Evolutionary conservation across 2,113 vertebrate species (phyloP).

Genomic region (Perccottus glenii): DNA sequence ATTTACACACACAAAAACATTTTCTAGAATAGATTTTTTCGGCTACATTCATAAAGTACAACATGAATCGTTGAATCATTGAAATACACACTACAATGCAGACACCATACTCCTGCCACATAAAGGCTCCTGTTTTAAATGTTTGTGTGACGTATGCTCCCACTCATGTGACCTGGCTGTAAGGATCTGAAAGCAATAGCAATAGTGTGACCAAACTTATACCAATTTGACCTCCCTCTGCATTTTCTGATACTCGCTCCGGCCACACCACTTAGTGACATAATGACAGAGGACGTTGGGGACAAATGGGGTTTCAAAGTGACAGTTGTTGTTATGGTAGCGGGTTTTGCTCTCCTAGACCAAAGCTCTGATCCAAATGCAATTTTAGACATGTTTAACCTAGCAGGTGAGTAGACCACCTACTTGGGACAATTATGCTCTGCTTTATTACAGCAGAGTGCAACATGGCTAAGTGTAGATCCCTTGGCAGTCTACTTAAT

Average conservation of each 20-base stretch:
- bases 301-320: constrained; percentile 59
- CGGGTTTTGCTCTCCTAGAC: constrained; percentile 6
- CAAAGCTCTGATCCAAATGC: constrained; percentile 12
- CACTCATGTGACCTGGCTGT: constrained; percentile 12
- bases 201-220: constrained; percentile 55
- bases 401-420: constrained; percentile 43
- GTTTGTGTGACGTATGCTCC: neutral
- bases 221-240: constrained; percentile 61
- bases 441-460: constrained; percentile 55
- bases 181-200: constrained; percentile 29
- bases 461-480: constrained; percentile 26
- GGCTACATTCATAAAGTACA: neutral
- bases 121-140: neutral
- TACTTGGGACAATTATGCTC: constrained; percentile 51
- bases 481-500: constrained; percentile 43
- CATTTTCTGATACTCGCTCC: constrained; percentile 59
- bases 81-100: neutral
- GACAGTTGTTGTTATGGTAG: constrained; percentile 45
- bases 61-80: neutral
- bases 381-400: constrained; percentile 31
- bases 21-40: neutral
- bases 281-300: constrained; percentile 58
- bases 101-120: neutral
- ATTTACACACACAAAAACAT: constrained; percentile 22
- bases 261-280: constrained; percentile 56